Evolutionary conservation across 2,888 invertebrate species (phyloP), one percentile per base, ranked within the genome.

Genomic region (Cotesia congregata): DNA sequence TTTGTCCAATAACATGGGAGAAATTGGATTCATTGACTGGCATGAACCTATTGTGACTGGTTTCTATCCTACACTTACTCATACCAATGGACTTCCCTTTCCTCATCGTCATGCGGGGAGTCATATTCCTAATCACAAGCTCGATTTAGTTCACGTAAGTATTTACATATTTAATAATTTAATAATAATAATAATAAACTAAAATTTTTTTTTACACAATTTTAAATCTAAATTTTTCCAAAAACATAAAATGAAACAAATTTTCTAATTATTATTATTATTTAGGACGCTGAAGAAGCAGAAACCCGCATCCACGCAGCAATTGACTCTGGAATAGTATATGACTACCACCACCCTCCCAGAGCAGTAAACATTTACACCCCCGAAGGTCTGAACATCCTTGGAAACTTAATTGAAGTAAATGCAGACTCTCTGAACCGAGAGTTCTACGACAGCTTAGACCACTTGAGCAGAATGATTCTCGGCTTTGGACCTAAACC

Each of bases 41-140:
- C 87, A 91, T 83, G 84, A 89, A 59, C 88, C 91, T 60, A 86
- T 92, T 72, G 86, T 90, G 74, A 88, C 90, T 69, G 91, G 92
- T 50, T 94, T 92, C 82, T 90, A 93, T 84, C 92, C 94, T 7
- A 91, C 91, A 85, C 88, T 93, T 83, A 91, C 92, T 70, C 91
- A 92, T 83, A 91, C 92, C 83, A 93, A 93, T 83, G 93, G 94
- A 75, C 84, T 91, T 72, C 91, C 92, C 20, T 93, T 92, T 89
- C 83, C 85, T 0, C 81, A 83, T 0, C 84, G 87, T 61, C 82
- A 80, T 6, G 67, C 76, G 1, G 74, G 70, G 40, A 71, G 79
- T 3, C 39, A 78, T 5, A 64, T 87, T 9, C 87, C 87, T 1
- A 64, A 75, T 2, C 75, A 82, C 62, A 83, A 82, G 78, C 80